Evolutionary conservation across 2,888 invertebrate genomes (phyloP).

Genomic region (Athalia rosae): DNA sequence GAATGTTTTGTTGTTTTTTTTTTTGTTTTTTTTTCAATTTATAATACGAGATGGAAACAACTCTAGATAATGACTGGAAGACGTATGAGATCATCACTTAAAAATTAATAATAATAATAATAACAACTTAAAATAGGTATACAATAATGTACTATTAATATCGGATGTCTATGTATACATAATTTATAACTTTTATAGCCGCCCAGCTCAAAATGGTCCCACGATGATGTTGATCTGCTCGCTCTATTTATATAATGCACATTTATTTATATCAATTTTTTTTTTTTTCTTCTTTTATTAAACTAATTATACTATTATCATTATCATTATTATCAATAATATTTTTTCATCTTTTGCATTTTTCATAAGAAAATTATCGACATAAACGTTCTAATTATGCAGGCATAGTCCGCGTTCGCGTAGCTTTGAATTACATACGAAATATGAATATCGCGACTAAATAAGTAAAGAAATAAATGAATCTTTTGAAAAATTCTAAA

Average conservation of each 20-base stretch:
- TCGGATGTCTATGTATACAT: conserved; percentile 24
- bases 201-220: conserved; percentile 50
- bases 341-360: no score
- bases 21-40: not conserved
- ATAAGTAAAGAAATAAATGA: not conserved
- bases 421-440: not conserved
- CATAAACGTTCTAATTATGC: conserved; percentile 26
- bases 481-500: not conserved
- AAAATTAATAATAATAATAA: conserved; percentile 24
- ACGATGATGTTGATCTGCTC: conserved; percentile 40
- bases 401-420: not conserved
- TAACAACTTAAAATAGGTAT: conserved; percentile 37
- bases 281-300: no score
- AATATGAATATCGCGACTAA: not conserved
- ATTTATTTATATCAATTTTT: not conserved
- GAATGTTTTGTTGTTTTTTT: conserved; percentile 28
- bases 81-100: conserved; percentile 61
- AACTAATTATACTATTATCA: not conserved
- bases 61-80: conserved; percentile 59
- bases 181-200: conserved; percentile 32
- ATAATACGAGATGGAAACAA: conserved; percentile 51
- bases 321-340: not conserved
- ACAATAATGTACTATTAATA: not conserved
- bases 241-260: not conserved
- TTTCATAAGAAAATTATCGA: not conserved